Evolutionary conservation across 2,113 vertebrate genomes (phyloP), one percentile per base, ranked within the genome.

Genomic region (Glaucomys volans): DNA sequence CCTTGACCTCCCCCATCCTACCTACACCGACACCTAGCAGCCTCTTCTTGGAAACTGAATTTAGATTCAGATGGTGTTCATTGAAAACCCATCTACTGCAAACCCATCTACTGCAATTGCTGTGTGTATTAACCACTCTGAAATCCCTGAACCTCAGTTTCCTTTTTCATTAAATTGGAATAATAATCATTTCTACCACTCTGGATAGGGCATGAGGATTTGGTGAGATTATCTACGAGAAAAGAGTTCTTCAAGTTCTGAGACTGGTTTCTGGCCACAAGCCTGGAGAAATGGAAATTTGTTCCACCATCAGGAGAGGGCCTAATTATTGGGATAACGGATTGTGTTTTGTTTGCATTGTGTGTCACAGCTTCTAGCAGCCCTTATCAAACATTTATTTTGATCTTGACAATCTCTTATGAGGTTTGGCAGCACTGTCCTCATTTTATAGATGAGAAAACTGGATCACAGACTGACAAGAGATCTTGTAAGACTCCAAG

Each of bases 401-500:
- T 62, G 74, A 64, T 82, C 62, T 18, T 40, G 10, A 90, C 79
- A 80, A 64, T 83, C 71, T 42, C 84, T 95, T n/a, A 75, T 0
- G n/a, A 81, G 50, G 28, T 59, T 52, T 52, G 52, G 24, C 1
- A 5, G 20, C 79, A 24, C 69, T 66, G 37, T 64, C 30, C 32
- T 82, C 87, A 24, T 67, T 89, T 62, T 69, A 79, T 7, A 91
- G 82, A 77, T 82, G 47, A 71, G 77, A 67, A 92, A 87, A n/a
- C 37, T 66, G 67, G 44, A 82, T 86, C 40, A 9, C 24, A 74
- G 16, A 11, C 67, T 13, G 14, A 64, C 32, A 47, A 79, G 72
- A 59, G 44, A 76, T 14, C 88, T 84, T 83, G 30, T 18, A 59
- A 80, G 74, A 74, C 14, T 40, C 90, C 50, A 40, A 89, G 35